Evolutionary conservation across 2,888 invertebrate genomes (phyloP).

Genomic region (Nomada ferruginata): DNA sequence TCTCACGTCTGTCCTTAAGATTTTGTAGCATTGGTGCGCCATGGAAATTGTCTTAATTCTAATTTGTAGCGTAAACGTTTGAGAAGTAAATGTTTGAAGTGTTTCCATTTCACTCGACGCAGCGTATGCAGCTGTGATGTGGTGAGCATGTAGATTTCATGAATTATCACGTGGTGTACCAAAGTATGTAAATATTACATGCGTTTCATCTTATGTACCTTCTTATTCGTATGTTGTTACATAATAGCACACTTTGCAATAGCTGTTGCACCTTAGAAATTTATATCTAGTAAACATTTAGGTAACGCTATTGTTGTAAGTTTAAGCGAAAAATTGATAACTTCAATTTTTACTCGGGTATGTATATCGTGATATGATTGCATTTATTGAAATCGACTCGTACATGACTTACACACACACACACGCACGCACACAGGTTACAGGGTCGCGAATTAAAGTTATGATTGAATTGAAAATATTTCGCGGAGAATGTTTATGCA

Average conservation of each 20-base stretch:
- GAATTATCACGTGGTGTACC: neutral
- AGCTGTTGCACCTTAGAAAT: conserved; percentile 8
- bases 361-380: conserved; percentile 53
- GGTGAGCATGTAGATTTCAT: conserved; percentile 4
- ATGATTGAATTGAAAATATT: neutral
- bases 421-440: neutral
- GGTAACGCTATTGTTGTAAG: conserved; percentile 20
- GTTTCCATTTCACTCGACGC: neutral
- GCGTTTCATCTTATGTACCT: neutral
- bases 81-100: conserved; percentile 15
- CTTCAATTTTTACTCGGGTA: conserved; percentile 33
- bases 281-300: conserved; percentile 24
- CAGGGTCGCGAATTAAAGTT: conserved; percentile 11
- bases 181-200: conserved; percentile 4
- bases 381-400: conserved; percentile 35
- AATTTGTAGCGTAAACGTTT: neutral
- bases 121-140: neutral
- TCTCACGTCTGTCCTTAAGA: conserved; percentile 33
- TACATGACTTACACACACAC: neutral
- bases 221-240: conserved; percentile 2
- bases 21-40: conserved; percentile 9
- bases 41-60: conserved; percentile 20
- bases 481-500: neutral
- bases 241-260: neutral
- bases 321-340: conserved; percentile 39